Conservation (phyloP, 1,140 invertebrate species). For the Papilio polyxenes region DNA sequence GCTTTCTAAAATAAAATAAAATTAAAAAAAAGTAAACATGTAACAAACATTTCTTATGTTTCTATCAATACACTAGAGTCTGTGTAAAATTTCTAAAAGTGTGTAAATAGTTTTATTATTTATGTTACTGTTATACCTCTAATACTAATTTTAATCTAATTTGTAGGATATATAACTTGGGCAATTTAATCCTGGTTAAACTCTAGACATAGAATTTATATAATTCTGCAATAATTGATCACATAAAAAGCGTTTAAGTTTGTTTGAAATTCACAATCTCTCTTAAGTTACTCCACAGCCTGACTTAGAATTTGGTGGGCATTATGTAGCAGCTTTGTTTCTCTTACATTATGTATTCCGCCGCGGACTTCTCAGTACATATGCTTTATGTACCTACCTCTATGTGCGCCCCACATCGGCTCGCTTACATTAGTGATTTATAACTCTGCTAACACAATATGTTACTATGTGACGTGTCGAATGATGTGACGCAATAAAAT, state of each 20-base stretch:
- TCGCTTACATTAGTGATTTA: constrained; percentile 55
- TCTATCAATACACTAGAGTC: background rate
- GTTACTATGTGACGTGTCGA: constrained; percentile 33
- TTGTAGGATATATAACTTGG: background rate
- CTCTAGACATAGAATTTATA: background rate
- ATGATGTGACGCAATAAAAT: constrained; percentile 19
- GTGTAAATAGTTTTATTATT: background rate
- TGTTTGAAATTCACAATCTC: background rate
- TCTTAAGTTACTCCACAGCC: constrained; percentile 46
- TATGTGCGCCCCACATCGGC: constrained; percentile 53
- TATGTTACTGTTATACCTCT: background rate
- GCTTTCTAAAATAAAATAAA: too few relatives aligned
- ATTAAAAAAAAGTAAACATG: background rate
- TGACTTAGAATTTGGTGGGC: constrained; percentile 75
- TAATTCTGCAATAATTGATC: background rate
- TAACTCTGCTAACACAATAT: constrained; percentile 41
- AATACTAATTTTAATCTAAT: background rate
- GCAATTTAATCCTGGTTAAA: background rate
- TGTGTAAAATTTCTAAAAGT: background rate
- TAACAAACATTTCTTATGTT: background rate
- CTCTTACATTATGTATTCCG: constrained; percentile 74
- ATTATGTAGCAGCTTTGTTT: constrained; percentile 77
- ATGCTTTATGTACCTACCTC: constrained; percentile 39
- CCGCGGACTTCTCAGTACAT: constrained; percentile 67
- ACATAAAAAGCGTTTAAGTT: background rate